Conservation (phyloP, 2,113 vertebrate genomes). For the Hyperopisus bebe region DNA sequence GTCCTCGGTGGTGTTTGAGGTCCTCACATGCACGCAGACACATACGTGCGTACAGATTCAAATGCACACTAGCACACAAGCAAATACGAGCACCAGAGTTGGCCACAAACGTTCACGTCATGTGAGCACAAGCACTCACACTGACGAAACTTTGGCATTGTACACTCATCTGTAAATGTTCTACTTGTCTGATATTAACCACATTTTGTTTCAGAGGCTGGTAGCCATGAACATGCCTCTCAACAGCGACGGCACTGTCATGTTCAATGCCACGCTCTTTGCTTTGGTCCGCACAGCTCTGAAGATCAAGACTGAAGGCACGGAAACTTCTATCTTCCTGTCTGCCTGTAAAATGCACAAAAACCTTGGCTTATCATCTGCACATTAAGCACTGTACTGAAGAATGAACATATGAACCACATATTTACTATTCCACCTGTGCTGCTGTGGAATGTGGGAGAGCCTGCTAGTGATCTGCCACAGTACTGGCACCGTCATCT, state of each 20-base stretch:
- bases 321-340: slow-evolving; percentile 33
- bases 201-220: slow-evolving; percentile 69
- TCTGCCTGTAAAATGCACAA: not conserved
- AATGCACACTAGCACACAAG: not conserved
- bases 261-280: slow-evolving; percentile 98
- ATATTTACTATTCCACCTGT: not conserved
- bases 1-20: not conserved
- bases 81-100: not conserved
- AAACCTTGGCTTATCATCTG: not conserved
- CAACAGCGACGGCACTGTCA: slow-evolving; percentile 95
- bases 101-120: not conserved
- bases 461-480: not conserved
- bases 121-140: not conserved
- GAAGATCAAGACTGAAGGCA: slow-evolving; percentile 98
- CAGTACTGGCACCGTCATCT: not conserved
- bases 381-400: not conserved
- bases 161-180: not conserved
- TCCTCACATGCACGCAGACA: not conserved
- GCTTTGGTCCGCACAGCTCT: slow-evolving; percentile 93
- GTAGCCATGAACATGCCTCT: slow-evolving; percentile 99
- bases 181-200: not conserved
- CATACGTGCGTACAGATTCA: not conserved
- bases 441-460: not conserved
- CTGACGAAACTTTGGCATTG: not conserved
- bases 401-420: not conserved